phyloP scores from a whole-genome alignment of 2,888 invertebrate genomes.

The Euzetes globulus region DNA sequence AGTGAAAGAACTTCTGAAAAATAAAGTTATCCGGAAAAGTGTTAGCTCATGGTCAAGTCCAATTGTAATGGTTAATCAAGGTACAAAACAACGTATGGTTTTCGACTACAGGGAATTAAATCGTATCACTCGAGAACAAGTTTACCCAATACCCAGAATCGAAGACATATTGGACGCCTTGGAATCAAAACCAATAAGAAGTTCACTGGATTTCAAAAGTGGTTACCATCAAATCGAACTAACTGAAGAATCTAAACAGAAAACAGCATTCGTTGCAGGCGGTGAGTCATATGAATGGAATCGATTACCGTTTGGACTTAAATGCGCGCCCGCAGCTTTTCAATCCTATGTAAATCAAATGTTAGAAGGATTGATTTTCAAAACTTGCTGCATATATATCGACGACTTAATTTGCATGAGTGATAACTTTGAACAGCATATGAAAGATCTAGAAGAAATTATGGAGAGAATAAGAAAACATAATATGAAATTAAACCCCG shows the following conservation, averaged over 20 bases:
- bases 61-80: conserved; percentile 30
- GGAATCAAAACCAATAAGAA: conserved; percentile 33
- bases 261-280: conserved; percentile 42
- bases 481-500: conserved; percentile 40
- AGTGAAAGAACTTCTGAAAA: not conserved
- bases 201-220: conserved; percentile 38
- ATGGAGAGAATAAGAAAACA: conserved; percentile 39
- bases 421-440: conserved; percentile 38
- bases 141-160: conserved; percentile 34
- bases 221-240: conserved; percentile 43
- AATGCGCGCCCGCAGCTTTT: conserved; percentile 41
- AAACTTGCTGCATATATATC: conserved; percentile 39
- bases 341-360: conserved; percentile 41
- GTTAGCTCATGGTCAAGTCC: not conserved
- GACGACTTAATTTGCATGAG: conserved; percentile 41
- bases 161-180: conserved; percentile 34
- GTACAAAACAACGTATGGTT: too few species aligned
- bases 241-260: conserved; percentile 38
- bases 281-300: conserved; percentile 40
- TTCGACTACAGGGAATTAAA: conserved; percentile 34
- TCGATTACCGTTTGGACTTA: conserved; percentile 41
- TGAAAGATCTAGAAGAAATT: conserved; percentile 38
- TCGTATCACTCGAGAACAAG: conserved; percentile 35
- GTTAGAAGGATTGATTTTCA: conserved; percentile 38
- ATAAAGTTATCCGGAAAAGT: not conserved